phyloP scores from a whole-genome alignment of 2,797 vertebrate species.

The Hybognathus amarus region DNA sequence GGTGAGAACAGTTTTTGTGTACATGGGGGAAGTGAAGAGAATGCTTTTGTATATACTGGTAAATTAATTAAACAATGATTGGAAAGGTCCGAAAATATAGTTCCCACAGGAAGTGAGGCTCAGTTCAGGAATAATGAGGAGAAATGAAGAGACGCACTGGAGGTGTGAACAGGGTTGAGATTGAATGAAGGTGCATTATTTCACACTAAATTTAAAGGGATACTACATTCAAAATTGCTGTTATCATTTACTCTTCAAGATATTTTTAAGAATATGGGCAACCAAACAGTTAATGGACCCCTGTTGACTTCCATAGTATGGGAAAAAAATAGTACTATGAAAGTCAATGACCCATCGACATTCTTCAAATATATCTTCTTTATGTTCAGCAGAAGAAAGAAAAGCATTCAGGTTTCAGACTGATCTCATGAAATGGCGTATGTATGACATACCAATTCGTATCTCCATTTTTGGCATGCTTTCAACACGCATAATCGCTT shows the following conservation, averaged over 20 bases:
- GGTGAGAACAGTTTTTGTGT: conserved; percentile 47
- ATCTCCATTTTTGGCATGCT: no score
- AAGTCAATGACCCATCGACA: no score
- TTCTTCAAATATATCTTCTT: not conserved
- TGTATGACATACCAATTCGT: no score
- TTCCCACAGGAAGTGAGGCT: conserved; percentile 68
- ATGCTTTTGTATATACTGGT: conserved; percentile 61
- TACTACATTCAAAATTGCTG: not conserved
- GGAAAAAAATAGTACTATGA: not conserved
- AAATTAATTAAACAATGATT: conserved; percentile 65
- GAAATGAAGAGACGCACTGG: conserved; percentile 29
- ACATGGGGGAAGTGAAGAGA: conserved; percentile 53
- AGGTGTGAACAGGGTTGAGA: conserved; percentile 37
- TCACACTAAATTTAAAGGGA: not conserved
- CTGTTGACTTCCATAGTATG: not conserved
- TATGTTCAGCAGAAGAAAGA: not conserved
- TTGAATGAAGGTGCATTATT: not conserved
- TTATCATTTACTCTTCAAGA: not conserved
- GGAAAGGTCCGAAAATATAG: conserved; percentile 61
- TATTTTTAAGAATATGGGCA: not conserved
- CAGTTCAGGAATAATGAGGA: conserved; percentile 35
- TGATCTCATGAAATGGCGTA: no score
- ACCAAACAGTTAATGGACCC: not conserved
- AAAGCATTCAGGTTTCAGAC: not conserved
- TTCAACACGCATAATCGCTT: no score